phyloP scores from a whole-genome alignment of 2,113 vertebrate species.

The Rhinoderma darwinii region DNA sequence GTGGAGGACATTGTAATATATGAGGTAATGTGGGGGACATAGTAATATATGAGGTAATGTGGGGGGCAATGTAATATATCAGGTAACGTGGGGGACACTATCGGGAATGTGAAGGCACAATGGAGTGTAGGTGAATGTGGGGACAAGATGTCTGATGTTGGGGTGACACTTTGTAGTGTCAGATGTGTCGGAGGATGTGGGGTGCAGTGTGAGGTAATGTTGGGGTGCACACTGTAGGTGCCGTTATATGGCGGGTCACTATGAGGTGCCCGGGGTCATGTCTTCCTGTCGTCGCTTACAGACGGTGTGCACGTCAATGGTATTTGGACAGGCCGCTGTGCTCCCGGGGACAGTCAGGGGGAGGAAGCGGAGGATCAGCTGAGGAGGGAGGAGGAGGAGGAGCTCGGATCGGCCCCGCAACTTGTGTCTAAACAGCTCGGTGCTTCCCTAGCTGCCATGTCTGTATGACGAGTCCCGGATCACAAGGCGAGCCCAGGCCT shows the following conservation, averaged over 20 bases:
- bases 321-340: background rate
- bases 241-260: background rate
- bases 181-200: background rate
- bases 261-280: background rate
- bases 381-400: slow-evolving; percentile 30
- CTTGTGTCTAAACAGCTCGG: slow-evolving; percentile 47
- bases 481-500: slow-evolving; percentile 54
- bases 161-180: background rate
- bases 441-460: slow-evolving; percentile 35
- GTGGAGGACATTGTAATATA: too few relatives aligned
- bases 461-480: slow-evolving; percentile 63
- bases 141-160: too few relatives aligned
- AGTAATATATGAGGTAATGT: too few relatives aligned
- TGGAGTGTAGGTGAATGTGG: too few relatives aligned
- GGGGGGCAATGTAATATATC: too few relatives aligned
- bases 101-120: too few relatives aligned
- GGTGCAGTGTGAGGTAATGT: background rate
- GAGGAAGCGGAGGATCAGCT: slow-evolving; percentile 58
- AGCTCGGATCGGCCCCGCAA: slow-evolving; percentile 36
- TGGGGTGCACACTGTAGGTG: background rate
- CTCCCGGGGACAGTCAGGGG: slow-evolving; percentile 38
- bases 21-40: too few relatives aligned
- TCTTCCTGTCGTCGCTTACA: background rate
- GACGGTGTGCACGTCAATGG: background rate
- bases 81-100: too few relatives aligned